Evolutionary conservation across 2,797 vertebrate genomes (phyloP).

Genomic region (Poecilia picta): DNA sequence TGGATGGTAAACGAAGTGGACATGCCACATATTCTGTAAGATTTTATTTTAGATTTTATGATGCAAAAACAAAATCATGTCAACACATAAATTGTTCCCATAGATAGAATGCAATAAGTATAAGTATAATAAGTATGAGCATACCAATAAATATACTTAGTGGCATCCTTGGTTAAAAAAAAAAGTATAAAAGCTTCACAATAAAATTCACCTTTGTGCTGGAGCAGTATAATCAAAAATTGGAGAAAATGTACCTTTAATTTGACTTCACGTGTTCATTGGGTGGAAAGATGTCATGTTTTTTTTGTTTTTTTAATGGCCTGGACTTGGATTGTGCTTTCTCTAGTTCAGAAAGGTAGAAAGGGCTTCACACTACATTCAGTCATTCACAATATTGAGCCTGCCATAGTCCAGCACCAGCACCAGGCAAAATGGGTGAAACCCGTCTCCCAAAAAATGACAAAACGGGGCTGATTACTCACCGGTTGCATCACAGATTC

Average conservation of each 20-base stretch:
- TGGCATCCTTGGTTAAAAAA: background rate
- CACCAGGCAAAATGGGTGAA: background rate
- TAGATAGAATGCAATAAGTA: too few relatives aligned
- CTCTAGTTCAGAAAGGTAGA: background rate
- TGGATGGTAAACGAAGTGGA: background rate
- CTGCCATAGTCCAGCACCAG: background rate
- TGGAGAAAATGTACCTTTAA: background rate
- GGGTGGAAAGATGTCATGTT: background rate
- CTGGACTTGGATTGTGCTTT: background rate
- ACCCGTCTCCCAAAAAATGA: background rate
- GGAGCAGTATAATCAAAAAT: background rate
- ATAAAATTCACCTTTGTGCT: background rate
- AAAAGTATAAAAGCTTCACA: background rate
- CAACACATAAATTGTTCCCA: background rate
- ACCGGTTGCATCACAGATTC: too few relatives aligned
- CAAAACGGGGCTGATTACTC: too few relatives aligned
- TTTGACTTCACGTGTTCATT: background rate
- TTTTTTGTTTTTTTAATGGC: background rate
- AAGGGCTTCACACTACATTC: background rate
- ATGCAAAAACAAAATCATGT: constrained; percentile 2
- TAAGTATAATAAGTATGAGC: too few relatives aligned
- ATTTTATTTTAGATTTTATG: background rate
- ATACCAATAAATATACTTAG: too few relatives aligned
- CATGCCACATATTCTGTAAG: background rate
- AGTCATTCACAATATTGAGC: background rate